Base-by-base conservation (phyloP, 2,113 vertebrate genomes). In the Gopherus evgoodei region DNA sequence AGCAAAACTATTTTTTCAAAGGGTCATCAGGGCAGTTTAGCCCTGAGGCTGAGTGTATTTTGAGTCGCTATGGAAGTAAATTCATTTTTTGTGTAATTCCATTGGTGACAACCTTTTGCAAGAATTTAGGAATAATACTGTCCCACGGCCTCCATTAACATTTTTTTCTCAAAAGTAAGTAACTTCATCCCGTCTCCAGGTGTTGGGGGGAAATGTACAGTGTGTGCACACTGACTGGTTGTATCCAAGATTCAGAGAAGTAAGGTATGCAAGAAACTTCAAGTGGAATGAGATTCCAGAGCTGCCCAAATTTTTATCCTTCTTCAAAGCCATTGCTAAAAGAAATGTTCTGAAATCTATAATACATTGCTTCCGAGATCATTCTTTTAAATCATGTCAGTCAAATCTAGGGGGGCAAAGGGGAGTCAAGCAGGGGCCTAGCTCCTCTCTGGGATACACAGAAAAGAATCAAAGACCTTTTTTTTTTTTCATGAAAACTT, bases 251-350 rank as follows among this genome's bases (percentile, higher is more conserved):
- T 27, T 8, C 38, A 27, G 50, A 47, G 29, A 35, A 54, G 44
- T 2, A 8, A 13, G 0, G 2, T 4, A 5, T 38, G 50, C n/a
- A 72, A 35, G n/a, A 22, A 21, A 57, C 2, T 2, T 85, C 38
- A 85, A 85, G 57, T 62, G 57, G 29, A 69, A 35, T 85, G 47
- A 85, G 59, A 52, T 85, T 65, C 31, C 22, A 25, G 75, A 76
- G 42, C 42, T 75, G n/a, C n/a, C 54, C 81, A 57, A 9, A 83
- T 24, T 44, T 24, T 31, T 29, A 59, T 57, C 27, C 11, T 27
- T 14, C 53, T 25, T 44, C 11, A 25, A 54, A 83, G 44, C 29
- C 54, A 75, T 75, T 27, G n/a, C 44, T 91, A 81, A 25, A 83
- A 56, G 57, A 44, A 56, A 54, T 27, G 0, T 12, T 38, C 19